A percentile compares a stretch with the other conserved stretches of the same genome.
Evolutionary conservation across 2,113 vertebrate species (phyloP).

Genomic region (Grallaria varia): DNA sequence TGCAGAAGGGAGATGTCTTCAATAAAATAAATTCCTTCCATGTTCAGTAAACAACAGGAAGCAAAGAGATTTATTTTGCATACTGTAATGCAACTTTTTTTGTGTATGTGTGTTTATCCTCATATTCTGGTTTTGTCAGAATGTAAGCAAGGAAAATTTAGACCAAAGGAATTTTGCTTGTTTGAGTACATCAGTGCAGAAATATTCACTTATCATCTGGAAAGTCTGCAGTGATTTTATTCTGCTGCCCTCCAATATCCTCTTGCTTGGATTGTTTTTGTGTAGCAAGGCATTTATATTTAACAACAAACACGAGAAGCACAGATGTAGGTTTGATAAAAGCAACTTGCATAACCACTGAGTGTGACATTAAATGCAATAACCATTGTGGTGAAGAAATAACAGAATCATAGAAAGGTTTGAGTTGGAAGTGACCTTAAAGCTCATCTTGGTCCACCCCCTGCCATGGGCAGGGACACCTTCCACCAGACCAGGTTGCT

Average conservation of each 20-base stretch:
- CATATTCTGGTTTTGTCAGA: neutral
- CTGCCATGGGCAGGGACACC: too few species aligned
- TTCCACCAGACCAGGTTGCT: neutral
- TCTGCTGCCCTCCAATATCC: neutral
- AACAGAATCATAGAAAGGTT: neutral
- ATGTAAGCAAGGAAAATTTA: neutral
- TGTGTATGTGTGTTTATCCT: neutral
- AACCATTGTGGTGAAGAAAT: neutral
- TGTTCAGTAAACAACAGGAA: neutral
- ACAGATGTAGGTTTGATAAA: neutral
- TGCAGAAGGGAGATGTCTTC: neutral
- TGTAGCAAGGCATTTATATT: neutral
- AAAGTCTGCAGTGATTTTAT: neutral
- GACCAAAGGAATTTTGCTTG: neutral
- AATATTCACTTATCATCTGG: neutral
- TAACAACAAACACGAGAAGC: neutral
- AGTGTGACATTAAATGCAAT: neutral
- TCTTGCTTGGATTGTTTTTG: neutral
- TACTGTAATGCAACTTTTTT: neutral
- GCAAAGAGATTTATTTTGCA: neutral
- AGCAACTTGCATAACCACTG: neutral
- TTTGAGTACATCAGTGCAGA: neutral
- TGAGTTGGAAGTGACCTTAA: neutral
- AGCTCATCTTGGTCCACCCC: fast-evolving
- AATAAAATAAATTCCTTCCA: neutral